phyloP scores from a whole-genome alignment of 1,140 invertebrate species.

The Hydropsyche tenuis region DNA sequence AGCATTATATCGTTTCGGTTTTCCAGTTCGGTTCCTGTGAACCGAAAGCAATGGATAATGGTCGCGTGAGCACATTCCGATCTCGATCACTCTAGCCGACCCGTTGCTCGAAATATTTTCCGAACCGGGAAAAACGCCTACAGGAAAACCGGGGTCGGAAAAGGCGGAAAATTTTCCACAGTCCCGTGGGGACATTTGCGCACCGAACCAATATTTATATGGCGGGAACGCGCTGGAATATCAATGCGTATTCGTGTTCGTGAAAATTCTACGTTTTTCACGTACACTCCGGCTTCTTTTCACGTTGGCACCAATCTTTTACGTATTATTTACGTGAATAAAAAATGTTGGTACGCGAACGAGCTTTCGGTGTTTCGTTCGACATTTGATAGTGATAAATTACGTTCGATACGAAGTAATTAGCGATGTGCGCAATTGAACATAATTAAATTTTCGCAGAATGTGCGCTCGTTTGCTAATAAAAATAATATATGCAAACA shows the following conservation, averaged over 20 bases:
- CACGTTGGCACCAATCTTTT: not conserved
- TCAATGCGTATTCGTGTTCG: conserved; percentile 20
- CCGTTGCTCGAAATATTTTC: conserved; percentile 9
- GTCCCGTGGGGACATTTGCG: conserved; percentile 5
- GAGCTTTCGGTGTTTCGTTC: no score
- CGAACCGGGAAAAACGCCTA: not conserved
- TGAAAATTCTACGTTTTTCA: not conserved
- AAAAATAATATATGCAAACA: no score
- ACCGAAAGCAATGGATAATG: conserved; percentile 11
- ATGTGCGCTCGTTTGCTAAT: no score
- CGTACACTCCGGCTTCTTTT: not conserved
- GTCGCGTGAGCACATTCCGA: conserved; percentile 21
- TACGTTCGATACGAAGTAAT: not conserved
- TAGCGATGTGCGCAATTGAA: not conserved
- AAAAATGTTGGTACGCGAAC: conserved; percentile 4
- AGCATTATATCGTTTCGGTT: not conserved
- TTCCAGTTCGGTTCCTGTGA: not conserved
- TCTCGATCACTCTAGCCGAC: not conserved
- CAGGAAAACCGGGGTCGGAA: conserved; percentile 9
- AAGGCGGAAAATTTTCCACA: conserved; percentile 21
- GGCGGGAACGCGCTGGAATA: conserved; percentile 15
- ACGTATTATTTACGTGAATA: not conserved
- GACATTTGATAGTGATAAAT: no score
- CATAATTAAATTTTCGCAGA: no score
- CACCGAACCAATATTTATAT: conserved; percentile 37